phyloP scores from a whole-genome alignment of 2,888 invertebrate genomes.

The Epirrhoe alternata region DNA sequence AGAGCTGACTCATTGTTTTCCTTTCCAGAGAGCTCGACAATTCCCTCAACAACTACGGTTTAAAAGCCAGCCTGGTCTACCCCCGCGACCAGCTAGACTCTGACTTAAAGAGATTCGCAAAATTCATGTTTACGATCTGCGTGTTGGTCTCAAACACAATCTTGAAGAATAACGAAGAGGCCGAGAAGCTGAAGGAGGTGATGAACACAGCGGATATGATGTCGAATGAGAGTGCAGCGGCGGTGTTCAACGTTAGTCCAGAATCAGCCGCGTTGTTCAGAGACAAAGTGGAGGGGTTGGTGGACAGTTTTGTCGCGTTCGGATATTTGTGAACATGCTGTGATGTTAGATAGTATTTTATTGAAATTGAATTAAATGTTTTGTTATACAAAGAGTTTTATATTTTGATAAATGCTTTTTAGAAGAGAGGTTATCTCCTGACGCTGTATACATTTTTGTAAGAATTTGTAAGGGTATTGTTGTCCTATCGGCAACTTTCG shows the following conservation, averaged over 20 bases:
- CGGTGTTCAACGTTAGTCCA: neutral
- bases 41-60: slow-evolving; percentile 45
- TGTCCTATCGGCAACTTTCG: no score
- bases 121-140: slow-evolving; percentile 39
- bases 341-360: no score
- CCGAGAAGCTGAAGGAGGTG: slow-evolving; percentile 23
- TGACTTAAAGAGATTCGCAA: slow-evolving; percentile 51
- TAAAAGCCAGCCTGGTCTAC: slow-evolving; percentile 49
- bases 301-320: slow-evolving; percentile 34
- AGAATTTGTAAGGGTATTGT: no score
- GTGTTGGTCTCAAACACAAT: slow-evolving; percentile 42
- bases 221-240: neutral
- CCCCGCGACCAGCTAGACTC: slow-evolving; percentile 52
- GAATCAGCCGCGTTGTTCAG: slow-evolving; percentile 15
- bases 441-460: no score
- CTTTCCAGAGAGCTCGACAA: slow-evolving; percentile 46
- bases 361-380: no score
- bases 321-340: slow-evolving; percentile 23
- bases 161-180: slow-evolving; percentile 47
- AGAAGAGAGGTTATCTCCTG: no score
- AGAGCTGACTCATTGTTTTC: neutral
- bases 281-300: slow-evolving; percentile 26
- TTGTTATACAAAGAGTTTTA: no score
- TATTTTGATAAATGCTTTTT: no score
- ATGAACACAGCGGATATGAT: slow-evolving; percentile 2